Conservation (phyloP, 2,797 vertebrate genomes). For the Denticeps clupeoides region DNA sequence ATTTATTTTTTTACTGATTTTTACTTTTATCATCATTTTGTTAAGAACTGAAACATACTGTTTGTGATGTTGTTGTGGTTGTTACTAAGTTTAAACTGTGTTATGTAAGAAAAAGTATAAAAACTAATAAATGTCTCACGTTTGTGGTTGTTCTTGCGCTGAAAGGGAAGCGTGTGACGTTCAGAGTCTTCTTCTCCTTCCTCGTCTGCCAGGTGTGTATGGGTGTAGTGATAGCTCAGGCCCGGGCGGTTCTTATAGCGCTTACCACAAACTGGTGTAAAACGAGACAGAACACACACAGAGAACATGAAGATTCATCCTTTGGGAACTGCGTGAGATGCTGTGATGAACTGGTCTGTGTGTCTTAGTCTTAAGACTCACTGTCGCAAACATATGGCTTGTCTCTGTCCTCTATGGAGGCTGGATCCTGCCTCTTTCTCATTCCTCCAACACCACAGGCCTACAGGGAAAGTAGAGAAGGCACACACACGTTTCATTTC, state of each 20-base stretch:
- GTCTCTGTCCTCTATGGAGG: conserved; percentile 81
- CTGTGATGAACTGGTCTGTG: too few relatives aligned
- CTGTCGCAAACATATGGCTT: conserved; percentile 95
- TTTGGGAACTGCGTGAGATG: too few relatives aligned
- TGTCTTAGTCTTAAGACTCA: conserved; percentile 50
- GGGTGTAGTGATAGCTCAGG: conserved; percentile 93
- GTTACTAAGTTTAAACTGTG: background rate
- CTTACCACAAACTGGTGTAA: conserved; percentile 65
- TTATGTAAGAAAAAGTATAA: conserved; percentile 13
- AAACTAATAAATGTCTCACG: conserved; percentile 60
- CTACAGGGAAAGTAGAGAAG: conserved; percentile 40
- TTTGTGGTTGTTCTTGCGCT: conserved; percentile 93
- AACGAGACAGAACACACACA: conserved; percentile 7
- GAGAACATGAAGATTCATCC: background rate
- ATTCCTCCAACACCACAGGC: conserved; percentile 80
- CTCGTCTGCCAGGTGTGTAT: conserved; percentile 89
- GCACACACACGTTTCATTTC: conserved; percentile 21
- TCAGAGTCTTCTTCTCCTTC: conserved; percentile 84
- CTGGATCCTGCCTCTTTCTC: conserved; percentile 80
- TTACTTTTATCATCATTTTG: too few relatives aligned
- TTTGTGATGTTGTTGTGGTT: conserved; percentile 19
- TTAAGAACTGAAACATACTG: too few relatives aligned
- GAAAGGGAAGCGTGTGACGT: conserved; percentile 81
- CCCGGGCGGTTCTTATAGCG: conserved; percentile 90
- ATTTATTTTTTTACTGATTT: too few relatives aligned